Evolutionary conservation across 2,888 invertebrate species (phyloP), one percentile per base, ranked within the genome.

Genomic region (Ichneumon xanthorius): DNA sequence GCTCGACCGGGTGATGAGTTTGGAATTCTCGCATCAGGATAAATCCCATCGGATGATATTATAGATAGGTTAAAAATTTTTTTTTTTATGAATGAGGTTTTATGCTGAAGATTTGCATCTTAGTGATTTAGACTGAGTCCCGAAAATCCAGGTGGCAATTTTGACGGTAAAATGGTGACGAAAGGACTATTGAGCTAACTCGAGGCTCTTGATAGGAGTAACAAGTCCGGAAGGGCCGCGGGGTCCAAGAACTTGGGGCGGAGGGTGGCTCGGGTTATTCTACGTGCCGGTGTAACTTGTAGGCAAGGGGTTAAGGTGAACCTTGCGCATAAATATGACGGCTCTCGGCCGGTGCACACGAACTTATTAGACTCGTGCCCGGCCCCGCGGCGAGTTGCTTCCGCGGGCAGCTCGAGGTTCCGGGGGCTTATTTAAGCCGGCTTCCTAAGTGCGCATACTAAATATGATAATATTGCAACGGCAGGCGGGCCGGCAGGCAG

Each of bases 391-490:
- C 53, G 75, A 82, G 75, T 87, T 75, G 71, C 83, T 82, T 85
- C 79, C 81, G 76, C 84, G 86, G 84, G 87, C 87, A 88, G 90
- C 91, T 88, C 88, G 89, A 90, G 89, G 91, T 90, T 91, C 90
- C 89, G 88, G 89, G 84, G 92, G 92, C 91, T 93, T 94, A 93
- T 93, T 93, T 93, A 94, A 94, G 93, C 92, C 89, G 91, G 90
- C 92, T 92, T 92, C 89, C 92, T 93, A 93, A 93, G 93, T 93
- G 90, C 90, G 94, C 93, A 94, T 93, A 94, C 93, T 93, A 93
- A 94, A 94, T 94, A 94, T 93, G 93, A 93, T 93, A 93, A 93
- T 94, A 93, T 93, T 93, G 93, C 93, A 92, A 92, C 91, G 92
- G 77, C 70, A 72, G 65, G 45, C 33, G 48, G 55, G 50, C 40